Conservation (phyloP, 2,888 invertebrate genomes). For the Hypomecis punctinalis region DNA sequence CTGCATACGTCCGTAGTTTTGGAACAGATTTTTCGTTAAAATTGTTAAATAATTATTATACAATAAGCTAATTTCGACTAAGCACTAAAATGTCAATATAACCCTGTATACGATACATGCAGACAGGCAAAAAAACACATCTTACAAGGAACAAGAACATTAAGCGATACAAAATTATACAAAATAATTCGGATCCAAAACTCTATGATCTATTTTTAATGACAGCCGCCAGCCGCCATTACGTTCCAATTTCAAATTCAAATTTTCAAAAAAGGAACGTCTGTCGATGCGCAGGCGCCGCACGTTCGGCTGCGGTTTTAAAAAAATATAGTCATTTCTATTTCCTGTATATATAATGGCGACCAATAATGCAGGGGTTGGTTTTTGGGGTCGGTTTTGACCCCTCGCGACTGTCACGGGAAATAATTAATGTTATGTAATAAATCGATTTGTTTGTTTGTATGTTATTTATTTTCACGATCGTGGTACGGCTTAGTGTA, state of each 20-base stretch:
- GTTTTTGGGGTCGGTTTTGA: constrained; percentile 46
- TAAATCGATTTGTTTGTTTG: constrained; percentile 43
- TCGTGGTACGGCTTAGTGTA: constrained; percentile 1
- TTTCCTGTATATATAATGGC: constrained; percentile 54
- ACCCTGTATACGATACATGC: not conserved
- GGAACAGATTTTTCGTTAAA: no score
- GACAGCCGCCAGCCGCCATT: constrained; percentile 63
- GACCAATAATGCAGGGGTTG: constrained; percentile 42
- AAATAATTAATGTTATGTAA: constrained; percentile 47
- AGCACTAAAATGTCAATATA: no score
- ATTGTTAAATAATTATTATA: no score
- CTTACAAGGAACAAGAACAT: constrained; percentile 53
- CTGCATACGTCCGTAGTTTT: no score
- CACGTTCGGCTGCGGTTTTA: constrained; percentile 52
- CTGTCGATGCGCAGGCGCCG: constrained; percentile 53
- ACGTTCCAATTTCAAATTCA: constrained; percentile 65
- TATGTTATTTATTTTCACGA: constrained; percentile 36
- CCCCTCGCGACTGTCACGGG: constrained; percentile 39
- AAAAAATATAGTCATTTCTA: constrained; percentile 61
- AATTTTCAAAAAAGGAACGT: constrained; percentile 51
- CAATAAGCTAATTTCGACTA: no score
- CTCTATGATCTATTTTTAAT: constrained; percentile 71
- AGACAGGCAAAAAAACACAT: constrained; percentile 34
- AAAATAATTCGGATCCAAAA: constrained; percentile 39
- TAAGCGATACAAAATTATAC: constrained; percentile 64